Evolutionary conservation across 1,140 invertebrate species (phyloP).

Genomic region (Nasonia vitripennis): DNA sequence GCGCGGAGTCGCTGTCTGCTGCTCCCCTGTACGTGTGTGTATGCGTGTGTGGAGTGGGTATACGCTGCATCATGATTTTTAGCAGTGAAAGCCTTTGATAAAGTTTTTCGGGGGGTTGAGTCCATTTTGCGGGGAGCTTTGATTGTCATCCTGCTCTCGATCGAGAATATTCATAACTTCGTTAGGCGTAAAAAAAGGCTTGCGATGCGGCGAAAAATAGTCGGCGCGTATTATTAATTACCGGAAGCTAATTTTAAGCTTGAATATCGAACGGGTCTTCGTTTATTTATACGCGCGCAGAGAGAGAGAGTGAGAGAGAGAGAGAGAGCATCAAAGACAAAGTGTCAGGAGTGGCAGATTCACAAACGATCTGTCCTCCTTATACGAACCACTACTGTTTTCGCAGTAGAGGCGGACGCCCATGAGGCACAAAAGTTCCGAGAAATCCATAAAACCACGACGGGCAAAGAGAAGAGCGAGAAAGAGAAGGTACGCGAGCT

Average conservation of each 20-base stretch:
- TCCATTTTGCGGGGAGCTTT: not conserved
- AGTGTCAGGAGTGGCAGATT: not conserved
- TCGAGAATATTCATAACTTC: too few species aligned
- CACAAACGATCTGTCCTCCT: not conserved
- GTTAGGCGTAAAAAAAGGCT: too few species aligned
- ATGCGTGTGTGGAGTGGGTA: not conserved
- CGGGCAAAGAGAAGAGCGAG: not conserved
- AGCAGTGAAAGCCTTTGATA: not conserved
- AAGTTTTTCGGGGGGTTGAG: not conserved
- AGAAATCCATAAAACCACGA: not conserved
- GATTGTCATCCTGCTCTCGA: too few species aligned
- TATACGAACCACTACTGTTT: not conserved
- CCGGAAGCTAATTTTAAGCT: too few species aligned
- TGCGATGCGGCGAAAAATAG: too few species aligned
- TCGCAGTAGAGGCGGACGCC: not conserved
- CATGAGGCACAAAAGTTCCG: not conserved
- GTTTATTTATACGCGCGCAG: too few species aligned
- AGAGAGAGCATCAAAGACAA: too few species aligned
- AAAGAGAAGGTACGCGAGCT: not conserved
- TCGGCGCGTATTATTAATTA: too few species aligned
- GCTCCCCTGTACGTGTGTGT: too few species aligned
- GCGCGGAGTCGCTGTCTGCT: too few species aligned
- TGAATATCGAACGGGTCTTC: too few species aligned
- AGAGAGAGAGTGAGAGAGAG: too few species aligned
- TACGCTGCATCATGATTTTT: not conserved